Evolutionary conservation across 2,888 invertebrate genomes (phyloP).

Genomic region (Mayetiola destructor): DNA sequence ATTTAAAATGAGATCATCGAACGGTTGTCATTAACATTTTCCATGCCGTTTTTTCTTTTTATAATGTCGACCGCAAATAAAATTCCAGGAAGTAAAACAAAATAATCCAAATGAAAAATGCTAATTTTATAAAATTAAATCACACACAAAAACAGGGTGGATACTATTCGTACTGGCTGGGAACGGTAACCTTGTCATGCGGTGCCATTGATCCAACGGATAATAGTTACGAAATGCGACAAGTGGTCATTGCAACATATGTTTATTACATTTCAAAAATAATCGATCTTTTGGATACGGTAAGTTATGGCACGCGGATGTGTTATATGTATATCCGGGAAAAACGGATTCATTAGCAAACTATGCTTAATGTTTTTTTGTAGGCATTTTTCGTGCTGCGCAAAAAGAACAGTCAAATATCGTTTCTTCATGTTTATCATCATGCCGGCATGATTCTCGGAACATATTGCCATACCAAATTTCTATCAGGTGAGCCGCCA

Average conservation of each 20-base stretch:
- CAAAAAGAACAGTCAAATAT: constrained; percentile 51
- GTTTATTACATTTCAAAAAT: constrained; percentile 47
- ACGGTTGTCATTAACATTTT: too few species aligned
- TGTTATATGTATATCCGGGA: too few species aligned
- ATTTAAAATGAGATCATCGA: not conserved
- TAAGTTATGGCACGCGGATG: too few species aligned
- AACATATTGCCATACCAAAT: constrained; percentile 44
- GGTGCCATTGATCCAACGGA: not conserved
- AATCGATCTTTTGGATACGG: constrained; percentile 49
- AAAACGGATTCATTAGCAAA: not conserved
- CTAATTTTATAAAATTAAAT: not conserved
- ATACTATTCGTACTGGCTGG: not conserved
- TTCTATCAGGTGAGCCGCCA: constrained; percentile 38
- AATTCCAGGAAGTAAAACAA: too few species aligned
- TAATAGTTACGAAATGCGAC: not conserved
- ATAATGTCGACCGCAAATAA: too few species aligned
- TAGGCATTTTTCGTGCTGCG: constrained; percentile 47
- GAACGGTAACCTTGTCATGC: not conserved
- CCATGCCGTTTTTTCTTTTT: too few species aligned
- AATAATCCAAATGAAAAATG: not conserved
- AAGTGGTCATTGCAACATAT: constrained; percentile 31
- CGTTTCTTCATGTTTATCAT: constrained; percentile 56
- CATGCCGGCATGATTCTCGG: constrained; percentile 53
- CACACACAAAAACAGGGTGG: not conserved
- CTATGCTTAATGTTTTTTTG: not conserved